phyloP scores from a whole-genome alignment of 2,888 invertebrate species.

The Synanthedon andrenaeformis region DNA sequence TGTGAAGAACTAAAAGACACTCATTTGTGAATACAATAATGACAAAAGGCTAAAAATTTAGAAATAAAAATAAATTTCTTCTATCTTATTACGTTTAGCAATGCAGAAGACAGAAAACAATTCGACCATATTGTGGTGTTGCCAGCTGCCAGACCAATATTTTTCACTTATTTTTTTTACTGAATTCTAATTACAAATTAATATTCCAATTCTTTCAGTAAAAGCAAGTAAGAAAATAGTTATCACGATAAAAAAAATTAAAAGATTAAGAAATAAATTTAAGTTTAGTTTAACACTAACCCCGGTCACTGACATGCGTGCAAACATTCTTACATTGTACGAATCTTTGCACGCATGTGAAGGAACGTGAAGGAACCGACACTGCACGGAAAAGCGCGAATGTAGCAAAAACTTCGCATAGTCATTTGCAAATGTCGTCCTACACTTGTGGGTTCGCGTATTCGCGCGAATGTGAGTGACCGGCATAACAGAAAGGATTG shows the following conservation, averaged over 20 bases:
- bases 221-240: not conserved
- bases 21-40: constrained; percentile 11
- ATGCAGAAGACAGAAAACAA: constrained; percentile 35
- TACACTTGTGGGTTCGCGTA: no score
- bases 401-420: no score
- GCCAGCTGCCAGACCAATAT: not conserved
- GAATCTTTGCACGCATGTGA: no score
- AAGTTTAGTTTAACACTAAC: no score
- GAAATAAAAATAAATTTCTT: constrained; percentile 25
- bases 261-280: no score
- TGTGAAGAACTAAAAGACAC: not conserved
- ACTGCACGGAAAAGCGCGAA: no score
- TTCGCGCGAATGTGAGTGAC: no score
- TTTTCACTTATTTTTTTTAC: not conserved
- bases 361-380: no score
- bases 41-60: constrained; percentile 16
- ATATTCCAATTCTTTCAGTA: not conserved
- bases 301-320: no score
- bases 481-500: no score
- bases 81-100: constrained; percentile 18
- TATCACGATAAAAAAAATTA: not conserved
- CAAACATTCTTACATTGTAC: no score
- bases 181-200: not conserved
- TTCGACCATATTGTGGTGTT: constrained; percentile 39
- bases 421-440: no score